A percentile compares a stretch with the other conserved stretches of the same genome.
Conservation (phyloP, 2,113 vertebrate species). For the Cichladusa arquata region DNA sequence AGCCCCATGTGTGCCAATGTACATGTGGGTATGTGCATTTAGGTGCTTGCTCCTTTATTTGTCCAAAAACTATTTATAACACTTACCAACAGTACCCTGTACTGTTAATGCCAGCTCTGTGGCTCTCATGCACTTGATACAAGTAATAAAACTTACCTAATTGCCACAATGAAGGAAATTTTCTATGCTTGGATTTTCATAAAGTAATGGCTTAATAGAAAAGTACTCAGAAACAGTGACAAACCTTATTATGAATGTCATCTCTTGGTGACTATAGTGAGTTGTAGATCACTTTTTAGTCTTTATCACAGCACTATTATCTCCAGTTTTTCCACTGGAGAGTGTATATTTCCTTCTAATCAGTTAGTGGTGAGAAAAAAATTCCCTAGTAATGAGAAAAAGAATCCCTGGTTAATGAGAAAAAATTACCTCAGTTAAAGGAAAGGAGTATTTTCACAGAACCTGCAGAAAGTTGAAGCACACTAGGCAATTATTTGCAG, state of each 20-base stretch:
- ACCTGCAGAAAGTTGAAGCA: neutral
- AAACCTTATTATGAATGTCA: conserved; percentile 22
- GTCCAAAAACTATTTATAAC: neutral
- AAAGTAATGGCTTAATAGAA: neutral
- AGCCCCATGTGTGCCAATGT: neutral
- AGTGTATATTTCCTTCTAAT: neutral
- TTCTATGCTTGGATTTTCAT: conserved; percentile 43
- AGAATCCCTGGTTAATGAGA: neutral
- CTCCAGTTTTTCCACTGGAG: neutral
- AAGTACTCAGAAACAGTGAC: conserved; percentile 30
- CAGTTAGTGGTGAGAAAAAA: neutral
- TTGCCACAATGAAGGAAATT: conserved; percentile 24
- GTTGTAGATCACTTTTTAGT: neutral
- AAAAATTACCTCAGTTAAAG: neutral
- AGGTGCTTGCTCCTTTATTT: neutral
- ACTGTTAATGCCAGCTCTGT: neutral
- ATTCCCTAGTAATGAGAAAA: neutral
- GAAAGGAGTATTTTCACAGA: neutral
- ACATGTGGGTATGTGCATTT: neutral
- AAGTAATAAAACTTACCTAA: conserved; percentile 37
- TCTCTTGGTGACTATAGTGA: neutral
- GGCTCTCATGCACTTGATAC: neutral
- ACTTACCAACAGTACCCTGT: neutral
- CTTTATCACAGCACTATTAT: neutral
- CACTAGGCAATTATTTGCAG: neutral